Evolutionary conservation across 2,113 vertebrate species (phyloP).

Genomic region (Rattus rattus): DNA sequence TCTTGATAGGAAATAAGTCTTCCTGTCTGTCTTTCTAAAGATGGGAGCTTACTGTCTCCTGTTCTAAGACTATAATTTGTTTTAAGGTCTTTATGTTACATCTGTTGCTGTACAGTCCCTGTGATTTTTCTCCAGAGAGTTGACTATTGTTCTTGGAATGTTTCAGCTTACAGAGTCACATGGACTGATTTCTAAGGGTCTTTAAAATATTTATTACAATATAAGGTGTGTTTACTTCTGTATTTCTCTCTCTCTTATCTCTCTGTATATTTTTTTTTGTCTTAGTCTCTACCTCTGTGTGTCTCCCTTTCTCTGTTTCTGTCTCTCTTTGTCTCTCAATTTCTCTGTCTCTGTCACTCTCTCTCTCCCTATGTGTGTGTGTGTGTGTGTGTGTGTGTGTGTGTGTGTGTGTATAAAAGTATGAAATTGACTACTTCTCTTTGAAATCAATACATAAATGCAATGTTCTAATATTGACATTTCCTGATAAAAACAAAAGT

Average conservation of each 20-base stretch:
- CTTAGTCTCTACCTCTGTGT: background rate
- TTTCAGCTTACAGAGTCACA: background rate
- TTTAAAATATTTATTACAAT: background rate
- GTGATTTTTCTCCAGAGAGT: background rate
- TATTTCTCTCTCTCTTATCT: background rate
- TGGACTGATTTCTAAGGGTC: too few relatives aligned
- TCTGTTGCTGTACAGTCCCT: accelerated
- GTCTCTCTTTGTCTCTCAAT: background rate
- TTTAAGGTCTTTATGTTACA: background rate
- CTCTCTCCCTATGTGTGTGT: background rate
- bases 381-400: background rate
- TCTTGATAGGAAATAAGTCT: background rate
- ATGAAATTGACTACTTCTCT: background rate
- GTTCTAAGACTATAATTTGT: background rate
- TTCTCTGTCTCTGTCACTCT: too few relatives aligned
- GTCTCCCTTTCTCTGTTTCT: background rate
- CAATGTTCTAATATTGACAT: background rate
- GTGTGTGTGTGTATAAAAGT: background rate
- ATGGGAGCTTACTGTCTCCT: background rate
- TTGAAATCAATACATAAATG: background rate
- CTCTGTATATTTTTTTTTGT: background rate
- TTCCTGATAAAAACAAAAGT: background rate
- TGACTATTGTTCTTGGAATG: too few relatives aligned
- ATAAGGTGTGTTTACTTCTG: background rate
- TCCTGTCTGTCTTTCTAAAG: background rate